These are phyloP conservation scores for Aulostomus chinensis DNA, from an alignment of 2,797 vertebrate genomes.

Conservation along the genomic window DNA sequence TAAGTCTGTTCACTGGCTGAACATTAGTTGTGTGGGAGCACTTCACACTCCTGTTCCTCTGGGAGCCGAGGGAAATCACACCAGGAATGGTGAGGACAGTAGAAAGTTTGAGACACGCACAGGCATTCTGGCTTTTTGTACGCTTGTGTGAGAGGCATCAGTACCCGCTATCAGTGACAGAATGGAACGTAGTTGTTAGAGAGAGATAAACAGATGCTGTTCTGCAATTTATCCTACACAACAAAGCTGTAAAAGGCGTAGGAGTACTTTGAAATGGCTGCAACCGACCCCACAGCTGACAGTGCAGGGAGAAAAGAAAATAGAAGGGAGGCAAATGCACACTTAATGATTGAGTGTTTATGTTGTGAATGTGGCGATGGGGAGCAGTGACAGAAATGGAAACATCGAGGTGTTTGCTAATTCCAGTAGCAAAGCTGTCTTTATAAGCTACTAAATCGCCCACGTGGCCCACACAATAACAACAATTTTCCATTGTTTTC, in stretches of 20 bases:
- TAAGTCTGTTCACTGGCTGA: constrained; percentile 47
- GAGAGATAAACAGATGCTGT: background rate
- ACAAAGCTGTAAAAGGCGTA: constrained; percentile 28
- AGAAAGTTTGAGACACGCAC: no score
- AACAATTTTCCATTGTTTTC: constrained; percentile 9
- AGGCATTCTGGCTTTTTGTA: background rate
- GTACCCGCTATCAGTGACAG: background rate
- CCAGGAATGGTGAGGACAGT: background rate
- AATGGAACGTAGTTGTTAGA: background rate
- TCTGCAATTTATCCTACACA: constrained; percentile 15
- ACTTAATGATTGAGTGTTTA: constrained; percentile 35
- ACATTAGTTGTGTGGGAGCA: constrained; percentile 2
- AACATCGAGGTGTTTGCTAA: constrained; percentile 1
- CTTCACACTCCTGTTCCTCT: constrained; percentile 14
- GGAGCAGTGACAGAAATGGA: constrained; percentile 5
- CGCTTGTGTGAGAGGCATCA: background rate
- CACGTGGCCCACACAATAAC: constrained; percentile 21
- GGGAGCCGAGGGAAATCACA: constrained; percentile 13
- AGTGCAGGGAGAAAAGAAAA: constrained; percentile 24
- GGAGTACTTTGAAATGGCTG: constrained; percentile 22
- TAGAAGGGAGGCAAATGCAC: constrained; percentile 2
- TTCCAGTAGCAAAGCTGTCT: constrained; percentile 8
- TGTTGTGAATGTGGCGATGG: constrained; percentile 3
- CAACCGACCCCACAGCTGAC: constrained; percentile 18
- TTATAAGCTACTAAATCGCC: constrained; percentile 14